phyloP scores from a whole-genome alignment of 2,888 invertebrate genomes.

The Syritta pipiens region DNA sequence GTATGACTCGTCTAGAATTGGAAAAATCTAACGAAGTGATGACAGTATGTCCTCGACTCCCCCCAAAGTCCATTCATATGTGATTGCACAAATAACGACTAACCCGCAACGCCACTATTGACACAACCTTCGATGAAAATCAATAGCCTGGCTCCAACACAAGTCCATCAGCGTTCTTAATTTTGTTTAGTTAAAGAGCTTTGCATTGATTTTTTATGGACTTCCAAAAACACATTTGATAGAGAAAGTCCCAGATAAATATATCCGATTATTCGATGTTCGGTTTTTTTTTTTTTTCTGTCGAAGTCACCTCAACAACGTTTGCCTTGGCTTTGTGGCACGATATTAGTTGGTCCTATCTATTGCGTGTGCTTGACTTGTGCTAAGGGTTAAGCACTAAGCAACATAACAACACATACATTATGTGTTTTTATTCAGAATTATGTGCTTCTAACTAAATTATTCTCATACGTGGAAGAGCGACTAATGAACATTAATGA shows the following conservation, averaged over 20 bases:
- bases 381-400: neutral
- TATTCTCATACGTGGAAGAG: constrained; percentile 27
- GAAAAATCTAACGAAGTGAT: too few species aligned
- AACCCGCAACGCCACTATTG: neutral
- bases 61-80: neutral
- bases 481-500: constrained; percentile 37
- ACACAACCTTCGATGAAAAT: constrained; percentile 24
- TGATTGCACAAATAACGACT: constrained; percentile 7
- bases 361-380: constrained; percentile 5
- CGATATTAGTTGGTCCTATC: neutral
- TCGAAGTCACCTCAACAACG: constrained; percentile 17
- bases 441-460: constrained; percentile 18
- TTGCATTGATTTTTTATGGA: constrained; percentile 20
- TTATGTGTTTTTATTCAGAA: neutral
- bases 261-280: constrained; percentile 3
- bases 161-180: neutral
- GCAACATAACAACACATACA: neutral
- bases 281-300: neutral
- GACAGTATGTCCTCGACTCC: neutral
- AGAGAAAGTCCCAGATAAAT: neutral
- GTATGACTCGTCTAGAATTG: too few species aligned
- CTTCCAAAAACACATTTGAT: constrained; percentile 1
- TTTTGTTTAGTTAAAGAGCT: constrained; percentile 14
- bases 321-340: neutral
- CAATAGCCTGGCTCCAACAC: neutral